Conservation (phyloP, 2,888 invertebrate species). For the Dysmachus trigonus region DNA sequence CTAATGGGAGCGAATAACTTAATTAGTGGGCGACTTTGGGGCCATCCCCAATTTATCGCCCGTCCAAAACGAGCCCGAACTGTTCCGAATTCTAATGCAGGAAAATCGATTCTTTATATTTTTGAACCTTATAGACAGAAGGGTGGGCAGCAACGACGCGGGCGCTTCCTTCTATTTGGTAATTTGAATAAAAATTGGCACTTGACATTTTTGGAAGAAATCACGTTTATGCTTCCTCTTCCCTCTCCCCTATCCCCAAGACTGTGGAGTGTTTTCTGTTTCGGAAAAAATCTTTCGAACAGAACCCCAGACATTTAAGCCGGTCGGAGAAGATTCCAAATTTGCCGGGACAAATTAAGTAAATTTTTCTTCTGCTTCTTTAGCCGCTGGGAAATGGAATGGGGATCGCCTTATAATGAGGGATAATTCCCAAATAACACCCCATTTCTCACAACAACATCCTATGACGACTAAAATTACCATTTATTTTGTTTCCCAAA, state of each 20-base stretch:
- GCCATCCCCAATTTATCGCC: background rate
- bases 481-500: background rate
- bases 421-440: background rate
- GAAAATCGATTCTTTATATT: background rate
- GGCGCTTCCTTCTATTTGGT: background rate
- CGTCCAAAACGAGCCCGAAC: background rate
- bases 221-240: conserved; percentile 1
- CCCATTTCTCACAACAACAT: background rate
- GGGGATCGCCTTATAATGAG: background rate
- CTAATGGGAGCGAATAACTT: conserved; percentile 3
- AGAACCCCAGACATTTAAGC: background rate
- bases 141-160: background rate
- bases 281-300: background rate
- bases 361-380: background rate
- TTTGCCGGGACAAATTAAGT: background rate
- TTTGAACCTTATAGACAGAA: background rate
- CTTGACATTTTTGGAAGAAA: background rate
- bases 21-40: background rate
- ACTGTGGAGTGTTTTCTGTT: background rate
- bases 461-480: background rate
- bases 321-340: background rate
- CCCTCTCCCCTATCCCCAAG: no score
- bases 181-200: background rate
- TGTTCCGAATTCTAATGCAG: background rate
- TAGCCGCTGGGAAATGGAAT: background rate